These are phyloP conservation scores for Micrasema longulum DNA, from an alignment of 1,140 invertebrate genomes.

Conservation along the genomic window DNA sequence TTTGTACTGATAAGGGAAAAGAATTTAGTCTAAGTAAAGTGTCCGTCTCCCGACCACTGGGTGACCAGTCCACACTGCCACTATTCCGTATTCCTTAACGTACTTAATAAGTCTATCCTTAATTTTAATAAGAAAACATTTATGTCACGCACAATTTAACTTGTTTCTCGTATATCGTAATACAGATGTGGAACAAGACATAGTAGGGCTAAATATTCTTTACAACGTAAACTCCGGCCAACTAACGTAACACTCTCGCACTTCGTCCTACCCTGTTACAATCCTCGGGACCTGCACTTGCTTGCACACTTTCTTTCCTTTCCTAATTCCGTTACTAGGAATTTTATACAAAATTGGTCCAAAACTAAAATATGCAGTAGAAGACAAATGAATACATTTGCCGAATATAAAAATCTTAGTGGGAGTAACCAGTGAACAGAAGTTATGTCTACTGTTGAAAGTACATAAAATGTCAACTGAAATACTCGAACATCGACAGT, in stretches of 20 bases:
- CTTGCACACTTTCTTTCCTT: not conserved
- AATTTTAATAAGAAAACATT: conserved; percentile 48
- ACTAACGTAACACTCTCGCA: conserved; percentile 15
- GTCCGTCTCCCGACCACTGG: not conserved
- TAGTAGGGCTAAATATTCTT: conserved; percentile 35
- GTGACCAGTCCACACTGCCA: conserved; percentile 29
- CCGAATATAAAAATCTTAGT: not conserved
- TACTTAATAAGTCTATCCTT: conserved; percentile 42
- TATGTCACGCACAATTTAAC: conserved; percentile 44
- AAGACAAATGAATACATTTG: conserved; percentile 21
- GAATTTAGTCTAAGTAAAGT: conserved; percentile 11
- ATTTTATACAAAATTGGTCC: conserved; percentile 31
- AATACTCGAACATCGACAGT: not conserved
- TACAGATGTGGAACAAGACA: conserved; percentile 34
- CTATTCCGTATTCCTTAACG: conserved; percentile 32
- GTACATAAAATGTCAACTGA: not conserved
- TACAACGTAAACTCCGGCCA: conserved; percentile 34
- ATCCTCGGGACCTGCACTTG: conserved; percentile 40
- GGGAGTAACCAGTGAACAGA: conserved; percentile 9
- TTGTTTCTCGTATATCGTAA: conserved; percentile 29
- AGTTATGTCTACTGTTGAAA: no score
- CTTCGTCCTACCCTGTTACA: conserved; percentile 44
- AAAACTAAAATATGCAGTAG: conserved; percentile 26
- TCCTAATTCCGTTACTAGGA: conserved; percentile 1
- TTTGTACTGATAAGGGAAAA: conserved; percentile 18